Percentiles rank a stretch among this genome's conserved stretches.
Evolutionary conservation across 2,888 invertebrate species (phyloP).

Genomic region (Drosophila pseudotakahashii): DNA sequence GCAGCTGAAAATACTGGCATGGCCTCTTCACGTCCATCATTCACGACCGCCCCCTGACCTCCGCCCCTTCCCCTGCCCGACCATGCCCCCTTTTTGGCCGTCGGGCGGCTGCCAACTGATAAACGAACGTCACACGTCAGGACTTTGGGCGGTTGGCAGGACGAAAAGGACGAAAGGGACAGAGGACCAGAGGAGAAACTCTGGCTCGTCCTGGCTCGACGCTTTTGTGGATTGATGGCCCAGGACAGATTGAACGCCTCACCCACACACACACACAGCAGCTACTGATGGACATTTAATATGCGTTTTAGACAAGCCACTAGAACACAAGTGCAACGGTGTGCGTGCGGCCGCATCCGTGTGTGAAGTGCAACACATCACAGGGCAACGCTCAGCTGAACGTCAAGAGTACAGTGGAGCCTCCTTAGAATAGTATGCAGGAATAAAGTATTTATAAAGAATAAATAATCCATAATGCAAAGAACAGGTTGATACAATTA

Average conservation of each 20-base stretch:
- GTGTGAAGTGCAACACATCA: conserved; percentile 31
- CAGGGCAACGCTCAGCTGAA: conserved; percentile 18
- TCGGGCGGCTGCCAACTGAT: conserved; percentile 62
- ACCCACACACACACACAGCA: conserved; percentile 21
- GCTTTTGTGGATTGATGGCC: conserved; percentile 70
- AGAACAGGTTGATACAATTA: too few species aligned
- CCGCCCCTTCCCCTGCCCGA: not conserved
- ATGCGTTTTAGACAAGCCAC: conserved; percentile 70
- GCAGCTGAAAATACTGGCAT: conserved; percentile 8
- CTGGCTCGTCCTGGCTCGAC: conserved; percentile 40
- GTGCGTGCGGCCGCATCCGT: conserved; percentile 26
- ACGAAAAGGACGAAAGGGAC: conserved; percentile 2
- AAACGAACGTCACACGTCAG: conserved; percentile 77
- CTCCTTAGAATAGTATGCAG: not conserved
- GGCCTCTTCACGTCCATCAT: conserved; percentile 24
- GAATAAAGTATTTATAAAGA: too few species aligned
- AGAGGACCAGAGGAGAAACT: conserved; percentile 10
- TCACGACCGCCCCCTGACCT: conserved; percentile 17
- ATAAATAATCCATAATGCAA: too few species aligned
- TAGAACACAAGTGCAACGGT: conserved; percentile 24
- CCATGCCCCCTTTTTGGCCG: conserved; percentile 11
- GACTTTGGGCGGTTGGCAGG: conserved; percentile 40
- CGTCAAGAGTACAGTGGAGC: conserved; percentile 7
- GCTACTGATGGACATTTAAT: conserved; percentile 70
- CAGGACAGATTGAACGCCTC: conserved; percentile 58